These are phyloP conservation scores for Cetonia aurata DNA, from an alignment of 2,888 invertebrate genomes.

Conservation along the genomic window DNA sequence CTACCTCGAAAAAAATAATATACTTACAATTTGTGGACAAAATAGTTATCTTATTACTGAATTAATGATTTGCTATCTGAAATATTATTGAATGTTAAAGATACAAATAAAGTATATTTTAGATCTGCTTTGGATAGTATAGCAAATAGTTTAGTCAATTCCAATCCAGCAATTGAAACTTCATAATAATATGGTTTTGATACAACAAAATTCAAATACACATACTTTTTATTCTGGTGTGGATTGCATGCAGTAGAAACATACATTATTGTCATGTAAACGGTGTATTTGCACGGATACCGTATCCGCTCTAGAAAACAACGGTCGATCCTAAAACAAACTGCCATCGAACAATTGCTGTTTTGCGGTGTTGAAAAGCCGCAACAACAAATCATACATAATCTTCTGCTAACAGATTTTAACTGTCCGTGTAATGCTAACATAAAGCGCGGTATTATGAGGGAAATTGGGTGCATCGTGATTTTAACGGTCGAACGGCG, in stretches of 20 bases:
- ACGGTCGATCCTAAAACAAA: constrained; percentile 35
- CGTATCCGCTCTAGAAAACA: constrained; percentile 27
- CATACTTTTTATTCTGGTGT: constrained; percentile 5
- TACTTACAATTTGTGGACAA: too few species aligned
- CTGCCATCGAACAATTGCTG: constrained; percentile 46
- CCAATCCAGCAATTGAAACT: neutral
- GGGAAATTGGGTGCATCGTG: constrained; percentile 65
- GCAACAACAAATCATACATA: constrained; percentile 67
- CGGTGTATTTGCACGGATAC: constrained; percentile 10
- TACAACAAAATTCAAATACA: constrained; percentile 15
- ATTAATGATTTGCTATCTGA: too few species aligned
- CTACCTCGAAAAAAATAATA: too few species aligned
- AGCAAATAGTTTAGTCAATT: too few species aligned
- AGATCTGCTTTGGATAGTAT: too few species aligned
- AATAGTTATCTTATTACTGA: too few species aligned
- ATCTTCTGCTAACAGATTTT: constrained; percentile 68
- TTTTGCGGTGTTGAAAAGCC: constrained; percentile 64
- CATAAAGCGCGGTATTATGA: constrained; percentile 65
- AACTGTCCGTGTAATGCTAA: constrained; percentile 66
- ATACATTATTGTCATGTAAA: neutral
- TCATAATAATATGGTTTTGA: constrained; percentile 5
- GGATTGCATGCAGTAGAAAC: neutral
- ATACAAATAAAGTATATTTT: too few species aligned
- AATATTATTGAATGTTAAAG: too few species aligned
- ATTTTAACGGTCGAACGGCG: constrained; percentile 63